Conservation (phyloP, 2,888 invertebrate genomes). For the Metacarcinus magister region DNA sequence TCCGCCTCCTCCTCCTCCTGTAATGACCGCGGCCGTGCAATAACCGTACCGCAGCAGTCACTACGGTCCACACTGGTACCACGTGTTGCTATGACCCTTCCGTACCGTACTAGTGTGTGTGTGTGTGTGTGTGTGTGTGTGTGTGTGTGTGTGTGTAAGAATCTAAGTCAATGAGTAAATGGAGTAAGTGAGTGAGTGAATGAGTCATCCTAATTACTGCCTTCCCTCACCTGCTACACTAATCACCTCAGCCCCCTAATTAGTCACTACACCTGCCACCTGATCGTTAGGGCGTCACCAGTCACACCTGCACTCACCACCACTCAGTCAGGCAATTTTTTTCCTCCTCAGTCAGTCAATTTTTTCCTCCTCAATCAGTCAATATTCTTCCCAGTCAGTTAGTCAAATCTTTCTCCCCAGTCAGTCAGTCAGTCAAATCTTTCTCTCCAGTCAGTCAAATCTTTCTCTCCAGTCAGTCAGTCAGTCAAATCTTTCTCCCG, state of each 20-base stretch:
- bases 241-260: no score
- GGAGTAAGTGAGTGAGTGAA: no score
- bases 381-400: no score
- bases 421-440: no score
- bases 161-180: no score
- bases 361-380: background rate
- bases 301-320: background rate
- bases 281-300: no score
- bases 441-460: background rate
- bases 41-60: background rate
- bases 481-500: background rate
- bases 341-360: background rate
- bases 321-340: background rate
- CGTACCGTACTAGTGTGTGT: background rate
- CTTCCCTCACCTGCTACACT: background rate
- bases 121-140: no score
- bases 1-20: background rate
- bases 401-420: background rate
- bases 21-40: background rate
- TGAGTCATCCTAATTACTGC: background rate
- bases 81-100: background rate
- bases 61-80: background rate
- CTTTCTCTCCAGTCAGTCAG: background rate
- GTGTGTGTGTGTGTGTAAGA: no score
- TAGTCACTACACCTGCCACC: no score